phyloP scores from a whole-genome alignment of 2,797 vertebrate genomes.

The Pteropus rufus region DNA sequence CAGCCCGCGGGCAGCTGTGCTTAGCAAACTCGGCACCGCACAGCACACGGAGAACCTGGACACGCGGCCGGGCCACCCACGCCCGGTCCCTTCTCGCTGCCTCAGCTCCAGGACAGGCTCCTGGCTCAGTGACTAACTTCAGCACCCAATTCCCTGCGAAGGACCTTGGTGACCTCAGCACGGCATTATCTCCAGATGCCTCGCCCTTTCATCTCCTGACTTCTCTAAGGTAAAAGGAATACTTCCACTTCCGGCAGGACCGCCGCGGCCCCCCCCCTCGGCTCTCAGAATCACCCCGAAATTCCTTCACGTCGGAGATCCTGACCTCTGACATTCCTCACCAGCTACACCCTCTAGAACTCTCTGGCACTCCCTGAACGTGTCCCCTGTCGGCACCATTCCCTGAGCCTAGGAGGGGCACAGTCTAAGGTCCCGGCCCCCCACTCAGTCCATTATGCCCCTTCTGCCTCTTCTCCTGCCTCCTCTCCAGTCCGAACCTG shows the following conservation, averaged over 20 bases:
- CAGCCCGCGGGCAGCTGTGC: not conserved
- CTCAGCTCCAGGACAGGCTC: not conserved
- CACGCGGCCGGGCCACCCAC: not conserved
- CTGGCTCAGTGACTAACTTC: not conserved
- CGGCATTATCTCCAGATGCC: not conserved
- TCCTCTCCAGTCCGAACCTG: not conserved
- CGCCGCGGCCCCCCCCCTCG: not conserved
- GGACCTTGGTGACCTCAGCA: not conserved
- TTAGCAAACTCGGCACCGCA: not conserved
- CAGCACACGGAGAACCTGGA: accelerated
- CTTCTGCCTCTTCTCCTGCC: not conserved
- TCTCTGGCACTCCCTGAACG: not conserved
- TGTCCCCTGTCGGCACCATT: not conserved
- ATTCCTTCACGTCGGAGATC: not conserved
- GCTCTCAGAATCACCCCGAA: not conserved
- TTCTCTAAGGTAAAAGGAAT: not conserved
- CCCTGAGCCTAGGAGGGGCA: not conserved
- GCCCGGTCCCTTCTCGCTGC: not conserved
- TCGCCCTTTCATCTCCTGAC: not conserved
- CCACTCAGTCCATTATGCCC: not conserved
- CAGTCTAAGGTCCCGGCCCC: not conserved
- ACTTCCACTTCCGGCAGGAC: not conserved
- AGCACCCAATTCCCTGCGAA: not conserved
- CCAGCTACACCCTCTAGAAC: not conserved
- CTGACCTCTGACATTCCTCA: not conserved